Evolutionary conservation across 2,888 invertebrate species (phyloP), one percentile per base, ranked within the genome.

Genomic region (Geotrupes spiniger): DNA sequence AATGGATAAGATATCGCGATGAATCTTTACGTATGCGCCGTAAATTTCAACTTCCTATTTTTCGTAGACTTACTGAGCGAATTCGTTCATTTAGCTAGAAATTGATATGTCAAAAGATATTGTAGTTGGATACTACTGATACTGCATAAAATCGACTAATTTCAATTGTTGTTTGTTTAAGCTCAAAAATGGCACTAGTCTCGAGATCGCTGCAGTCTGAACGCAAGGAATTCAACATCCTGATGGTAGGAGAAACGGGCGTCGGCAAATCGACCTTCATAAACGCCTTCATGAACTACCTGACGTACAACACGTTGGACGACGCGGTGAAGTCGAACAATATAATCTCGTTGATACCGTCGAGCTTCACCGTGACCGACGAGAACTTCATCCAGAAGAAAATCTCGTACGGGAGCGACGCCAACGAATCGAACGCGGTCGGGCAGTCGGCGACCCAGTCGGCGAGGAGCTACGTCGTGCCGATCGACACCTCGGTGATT

Each of bases 251-350:
- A 12, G 57, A 53, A 42, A 53, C 48, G 5, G 53, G 53, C 2
- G 55, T 54, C 2, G 57, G 57, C 15, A 57, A 57, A 45, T 57
- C 58, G 0, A 56, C 58, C 1, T 58, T 58, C 36, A 56, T 58
- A n/a, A 54, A 54, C 27, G 52, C 48, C 4, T 54, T 54, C 45
- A 15, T 36, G 17, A 54, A 54, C 39, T 54, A 58, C 17, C n/a
- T 56, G n/a, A 48, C 45, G 12, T 53, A 48, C 26, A 17, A 21
- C 1, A 42, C 46, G 4, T 17, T 58, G 6, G 38, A 53, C 2
- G 43, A 43, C 2, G 58, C 56, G 2, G 16, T 46, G 17, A n/a
- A 47, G 4, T 40, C 53, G 2, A 33, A 49, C 11, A 37, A 36
- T 1, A 43, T 52, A 1, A 31, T 38, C 12, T 46, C 41, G 11